Evolutionary conservation across 2,888 invertebrate species (phyloP), one percentile per base, ranked within the genome.

Genomic region (Molanna angustata): DNA sequence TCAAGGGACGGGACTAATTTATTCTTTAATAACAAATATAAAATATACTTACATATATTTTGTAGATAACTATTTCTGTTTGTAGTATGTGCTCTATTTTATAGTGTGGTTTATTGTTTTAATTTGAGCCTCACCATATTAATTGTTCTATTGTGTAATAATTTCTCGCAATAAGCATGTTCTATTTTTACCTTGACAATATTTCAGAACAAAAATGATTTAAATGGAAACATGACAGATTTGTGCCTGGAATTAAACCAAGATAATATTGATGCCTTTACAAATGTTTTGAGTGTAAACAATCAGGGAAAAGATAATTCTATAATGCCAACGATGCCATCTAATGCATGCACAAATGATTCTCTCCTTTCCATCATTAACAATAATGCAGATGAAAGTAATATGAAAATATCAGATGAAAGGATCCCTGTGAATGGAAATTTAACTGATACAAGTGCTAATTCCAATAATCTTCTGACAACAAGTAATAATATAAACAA

Each of bases 121-220:
- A n/a, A n/a, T n/a, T n/a, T n/a, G n/a, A n/a, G n/a, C n/a, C n/a
- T n/a, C n/a, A n/a, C n/a, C n/a, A n/a, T n/a, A n/a, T n/a, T n/a
- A n/a, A n/a, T n/a, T n/a, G n/a, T n/a, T n/a, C n/a, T n/a, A n/a
- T n/a, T n/a, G n/a, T n/a, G n/a, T n/a, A n/a, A n/a, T n/a, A n/a
- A n/a, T n/a, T n/a, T n/a, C n/a, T n/a, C n/a, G n/a, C n/a, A n/a
- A n/a, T n/a, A n/a, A n/a, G n/a, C n/a, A n/a, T n/a, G n/a, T n/a
- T n/a, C n/a, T 40, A 42, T 16, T 42, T 22, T 42, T 42, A 57
- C 61, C 45, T 61, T 61, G 56, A 60, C 62, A 57, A 62, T 58
- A 60, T 62, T 64, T 65, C 61, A 63, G 52, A 57, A 61, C 56
- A 52, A 52, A 54, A 56, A 58, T 61, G 40, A 56, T 51, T 32